Base-by-base conservation (phyloP, 2,113 vertebrate genomes). In the Herpetotheres cachinnans region DNA sequence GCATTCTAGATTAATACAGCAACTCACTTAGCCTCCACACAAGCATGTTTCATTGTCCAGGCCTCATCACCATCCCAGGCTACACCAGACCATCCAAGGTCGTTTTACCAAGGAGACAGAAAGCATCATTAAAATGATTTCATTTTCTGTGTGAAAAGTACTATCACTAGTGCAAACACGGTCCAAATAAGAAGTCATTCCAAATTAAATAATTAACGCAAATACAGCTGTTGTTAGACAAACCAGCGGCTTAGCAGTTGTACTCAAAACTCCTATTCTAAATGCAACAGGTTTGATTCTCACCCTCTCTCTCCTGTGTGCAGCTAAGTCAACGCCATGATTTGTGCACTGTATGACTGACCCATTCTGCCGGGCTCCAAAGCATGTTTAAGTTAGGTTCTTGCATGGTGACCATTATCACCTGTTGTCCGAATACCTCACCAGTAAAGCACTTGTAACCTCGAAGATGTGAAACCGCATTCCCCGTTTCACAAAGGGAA, bases 121-220 rank as follows among this genome's bases (percentile, higher is more conserved):
- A 1, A 56, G 18, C 21, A 82, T 17, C 9, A 79, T 44, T 44
- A 74, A 50, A 93, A 90, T 38, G 0, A 83, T 84, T 72, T 66
- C 15, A 47, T 52, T 89, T 94, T 89, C 84, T 82, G 59, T 24
- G 70, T 74, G 36, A 81, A 70, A 89, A 89, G 8, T 66, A 86
- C 50, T 79, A 24, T 90, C 86, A 89, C 27, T 77, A 82, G 76
- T 36, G 40, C 38, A 96, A 95, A 93, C 76, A 82, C 24, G 59
- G 34, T 32, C 69, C 50, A 96, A 67, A 58, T 47, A 82, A 81
- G n/a, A 52, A 88, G 61, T 94, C 15, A 69, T 27, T 86, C 22
- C 79, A 86, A 90, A 92, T 72, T 56, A 93, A 94, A 88, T 77
- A 90, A 95, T 73, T 85, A 69, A 81, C 17, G 59, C 34, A 93